Evolutionary conservation across 2,888 invertebrate species (phyloP), one percentile per base, ranked within the genome.

Genomic region (Troglohyphantes excavatus): DNA sequence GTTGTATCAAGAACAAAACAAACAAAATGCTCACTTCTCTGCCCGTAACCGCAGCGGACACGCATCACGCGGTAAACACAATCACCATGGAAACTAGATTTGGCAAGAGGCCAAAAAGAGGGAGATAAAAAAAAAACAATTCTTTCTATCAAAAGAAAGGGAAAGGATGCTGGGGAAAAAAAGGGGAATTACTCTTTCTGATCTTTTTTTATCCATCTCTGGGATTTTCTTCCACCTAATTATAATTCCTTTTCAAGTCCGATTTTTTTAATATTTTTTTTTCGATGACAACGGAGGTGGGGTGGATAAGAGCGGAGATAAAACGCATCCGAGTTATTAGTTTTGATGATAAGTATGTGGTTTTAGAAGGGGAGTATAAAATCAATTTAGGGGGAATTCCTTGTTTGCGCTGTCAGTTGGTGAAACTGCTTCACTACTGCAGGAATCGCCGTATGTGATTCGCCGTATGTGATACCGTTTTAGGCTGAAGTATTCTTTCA

Each of bases 51-150:
- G 27, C 59, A 53, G 39, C 59, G 65, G 88, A 73, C 75, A 88
- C 82, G 88, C 88, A 61, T 68, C 81, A 43, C 39, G 61, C 85
- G 23, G 76, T 78, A 86, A 86, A 86, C 21, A 86, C 88, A 79
- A 82, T 82, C 46, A 23, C 87, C 81, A 88, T 67, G 76, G 46
- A 26, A 43, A 89, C 79, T 9, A 26, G 29, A 76, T 39, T 89
- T 89, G 88, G 88, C 88, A 65, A 19, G 53, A 76, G 82, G 88
- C 88, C 88, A 89, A 76, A n/a, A 76, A 63, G 23, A 11, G 65
- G 78, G 46, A 46, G 72, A 46, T 63, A 19, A 46, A 46, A 65
- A 67, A 65, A 65, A 68, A 76, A 75, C 59, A 65, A 67, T 61
- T 29, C 21, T 11, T 17, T n/a, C n/a, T 53, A 43, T 27, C 33